These are phyloP conservation scores for Cheilinus undulatus DNA, from an alignment of 2,113 vertebrate species.

Conservation along the genomic window DNA sequence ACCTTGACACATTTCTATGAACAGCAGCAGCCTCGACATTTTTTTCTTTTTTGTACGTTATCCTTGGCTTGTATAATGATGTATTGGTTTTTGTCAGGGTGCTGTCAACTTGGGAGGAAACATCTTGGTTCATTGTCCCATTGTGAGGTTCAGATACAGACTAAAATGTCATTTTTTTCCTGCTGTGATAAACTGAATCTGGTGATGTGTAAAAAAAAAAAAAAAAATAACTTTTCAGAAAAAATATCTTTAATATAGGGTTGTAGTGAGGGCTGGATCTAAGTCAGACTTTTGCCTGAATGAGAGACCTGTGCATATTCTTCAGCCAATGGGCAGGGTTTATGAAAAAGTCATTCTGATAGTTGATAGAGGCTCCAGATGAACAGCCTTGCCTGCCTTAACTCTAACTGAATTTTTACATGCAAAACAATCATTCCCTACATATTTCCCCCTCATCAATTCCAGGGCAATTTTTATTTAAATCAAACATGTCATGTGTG, in stretches of 20 bases:
- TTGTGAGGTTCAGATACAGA: constrained; percentile 12
- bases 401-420: too few species aligned
- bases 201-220: neutral
- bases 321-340: too few species aligned
- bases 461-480: too few species aligned
- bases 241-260: too few species aligned
- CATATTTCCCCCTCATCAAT: too few species aligned
- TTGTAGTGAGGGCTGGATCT: neutral
- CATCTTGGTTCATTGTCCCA: neutral
- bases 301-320: neutral
- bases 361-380: too few species aligned
- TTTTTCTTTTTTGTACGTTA: neutral
- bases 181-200: neutral
- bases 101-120: constrained; percentile 11
- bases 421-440: too few species aligned
- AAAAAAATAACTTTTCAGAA: too few species aligned
- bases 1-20: constrained; percentile 45
- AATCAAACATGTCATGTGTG: too few species aligned
- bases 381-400: too few species aligned
- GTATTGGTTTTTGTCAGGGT: constrained; percentile 14
- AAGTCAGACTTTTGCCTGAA: neutral
- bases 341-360: too few species aligned
- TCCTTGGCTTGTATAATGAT: neutral
- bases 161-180: neutral
- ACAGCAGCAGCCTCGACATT: constrained; percentile 26